These are phyloP conservation scores for Hippoglossus stenolepis DNA, from an alignment of 2,113 vertebrate species.

Conservation along the genomic window DNA sequence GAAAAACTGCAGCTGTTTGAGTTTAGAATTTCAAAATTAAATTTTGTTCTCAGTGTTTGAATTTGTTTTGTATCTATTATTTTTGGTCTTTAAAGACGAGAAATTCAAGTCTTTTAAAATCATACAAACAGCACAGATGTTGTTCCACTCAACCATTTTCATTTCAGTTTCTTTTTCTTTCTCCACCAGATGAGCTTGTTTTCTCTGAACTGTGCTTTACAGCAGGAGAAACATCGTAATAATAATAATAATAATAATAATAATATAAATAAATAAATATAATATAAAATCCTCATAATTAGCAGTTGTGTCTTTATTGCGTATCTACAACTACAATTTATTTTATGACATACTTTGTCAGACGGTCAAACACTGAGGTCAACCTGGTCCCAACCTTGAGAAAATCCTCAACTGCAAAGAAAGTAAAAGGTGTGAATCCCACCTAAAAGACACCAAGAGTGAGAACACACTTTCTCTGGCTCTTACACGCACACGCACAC, in stretches of 20 bases:
- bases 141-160: no score
- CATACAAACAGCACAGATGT: no score
- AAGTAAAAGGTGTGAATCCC: constrained; percentile 67
- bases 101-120: no score
- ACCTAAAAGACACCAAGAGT: constrained; percentile 6
- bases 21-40: no score
- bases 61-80: no score
- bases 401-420: constrained; percentile 14
- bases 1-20: no score
- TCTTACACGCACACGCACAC: constrained; percentile 5
- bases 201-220: neutral
- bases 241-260: no score
- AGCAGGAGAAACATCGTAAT: neutral
- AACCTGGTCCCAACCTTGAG: neutral
- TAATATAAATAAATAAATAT: no score
- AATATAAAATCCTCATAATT: no score
- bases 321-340: neutral
- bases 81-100: no score
- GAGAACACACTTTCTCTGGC: constrained; percentile 66
- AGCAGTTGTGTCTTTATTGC: neutral
- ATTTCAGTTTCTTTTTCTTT: neutral
- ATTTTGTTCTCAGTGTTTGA: no score
- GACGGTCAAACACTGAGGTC: neutral
- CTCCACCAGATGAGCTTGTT: neutral
- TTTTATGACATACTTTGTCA: neutral